A percentile compares a stretch with the other conserved stretches of the same genome.
Conservation (phyloP, 2,888 invertebrate species). For the Parascotia fuliginaria region DNA sequence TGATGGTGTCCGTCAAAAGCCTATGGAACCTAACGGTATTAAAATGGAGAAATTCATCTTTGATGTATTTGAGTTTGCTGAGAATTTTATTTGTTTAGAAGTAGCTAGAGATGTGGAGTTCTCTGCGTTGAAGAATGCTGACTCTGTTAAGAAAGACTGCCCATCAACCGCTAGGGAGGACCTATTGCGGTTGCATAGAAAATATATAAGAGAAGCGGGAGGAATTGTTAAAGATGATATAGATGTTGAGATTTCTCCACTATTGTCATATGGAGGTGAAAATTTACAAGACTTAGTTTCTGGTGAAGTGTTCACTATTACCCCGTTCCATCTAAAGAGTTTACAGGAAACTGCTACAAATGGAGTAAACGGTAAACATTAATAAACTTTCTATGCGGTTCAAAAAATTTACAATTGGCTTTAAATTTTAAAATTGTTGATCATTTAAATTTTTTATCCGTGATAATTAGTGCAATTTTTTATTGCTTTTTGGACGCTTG, state of each 20-base stretch:
- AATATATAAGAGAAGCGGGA: slow-evolving; percentile 93
- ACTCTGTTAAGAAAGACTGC: slow-evolving; percentile 94
- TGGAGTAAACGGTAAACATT: slow-evolving; percentile 75
- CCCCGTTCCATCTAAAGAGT: slow-evolving; percentile 87
- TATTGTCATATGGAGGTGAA: slow-evolving; percentile 96
- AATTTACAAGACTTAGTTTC: slow-evolving; percentile 88
- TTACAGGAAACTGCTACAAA: slow-evolving; percentile 61
- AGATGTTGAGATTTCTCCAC: slow-evolving; percentile 96
- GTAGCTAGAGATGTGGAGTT: slow-evolving; percentile 97
- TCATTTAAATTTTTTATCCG: too few relatives aligned
- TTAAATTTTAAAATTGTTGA: slow-evolving; percentile 5
- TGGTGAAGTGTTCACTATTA: slow-evolving; percentile 88
- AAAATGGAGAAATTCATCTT: slow-evolving; percentile 99
- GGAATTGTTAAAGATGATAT: slow-evolving; percentile 88
- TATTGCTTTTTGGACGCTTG: too few relatives aligned
- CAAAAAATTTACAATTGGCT: neutral
- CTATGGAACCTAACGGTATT: slow-evolving; percentile 96
- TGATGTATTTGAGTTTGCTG: slow-evolving; percentile 97
- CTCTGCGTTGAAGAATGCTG: slow-evolving; percentile 98
- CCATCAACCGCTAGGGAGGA: slow-evolving; percentile 94
- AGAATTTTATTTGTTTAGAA: slow-evolving; percentile 97
- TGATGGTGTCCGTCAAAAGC: slow-evolving; percentile 89
- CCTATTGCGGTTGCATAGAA: slow-evolving; percentile 90
- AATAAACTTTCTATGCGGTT: slow-evolving; percentile 10
- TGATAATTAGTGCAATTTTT: slow-evolving; percentile 3